Percentiles rank a stretch among this genome's conserved stretches.
Evolutionary conservation across 53 echinoderm and acorn worm species (phyloP).

Genomic region (Pentamera pediparva): DNA sequence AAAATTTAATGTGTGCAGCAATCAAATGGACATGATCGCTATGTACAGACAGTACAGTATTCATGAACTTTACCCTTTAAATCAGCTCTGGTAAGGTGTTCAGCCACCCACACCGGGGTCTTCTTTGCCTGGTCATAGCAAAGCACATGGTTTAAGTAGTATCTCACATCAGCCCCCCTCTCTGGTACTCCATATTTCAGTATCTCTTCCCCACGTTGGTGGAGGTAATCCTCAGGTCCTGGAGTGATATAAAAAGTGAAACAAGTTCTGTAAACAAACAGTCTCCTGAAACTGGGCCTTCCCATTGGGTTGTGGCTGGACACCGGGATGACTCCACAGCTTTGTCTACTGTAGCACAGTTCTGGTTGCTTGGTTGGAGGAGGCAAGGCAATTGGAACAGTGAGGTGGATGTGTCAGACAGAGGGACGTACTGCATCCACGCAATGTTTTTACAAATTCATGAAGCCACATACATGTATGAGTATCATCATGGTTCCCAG

Average conservation of each 20-base stretch:
- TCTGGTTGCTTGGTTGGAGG: no score
- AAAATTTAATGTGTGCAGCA: not conserved
- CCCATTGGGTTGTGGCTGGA: not conserved
- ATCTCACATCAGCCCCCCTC: slow-evolving; percentile 55
- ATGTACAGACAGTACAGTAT: not conserved
- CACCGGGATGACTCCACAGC: no score
- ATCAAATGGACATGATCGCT: not conserved
- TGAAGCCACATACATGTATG: no score
- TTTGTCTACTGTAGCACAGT: no score
- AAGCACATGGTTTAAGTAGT: slow-evolving; percentile 76
- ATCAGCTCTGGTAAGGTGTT: slow-evolving; percentile 67
- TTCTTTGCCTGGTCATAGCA: slow-evolving; percentile 75
- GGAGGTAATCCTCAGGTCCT: not conserved
- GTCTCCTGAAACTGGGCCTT: not conserved
- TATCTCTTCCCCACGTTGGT: slow-evolving; percentile 20
- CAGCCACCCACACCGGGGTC: slow-evolving; percentile 90
- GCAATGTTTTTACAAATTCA: no score
- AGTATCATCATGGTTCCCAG: no score
- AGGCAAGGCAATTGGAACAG: no score
- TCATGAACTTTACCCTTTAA: slow-evolving; percentile 48
- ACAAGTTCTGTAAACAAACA: not conserved
- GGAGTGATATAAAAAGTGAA: not conserved
- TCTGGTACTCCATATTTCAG: slow-evolving; percentile 87
- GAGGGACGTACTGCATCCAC: no score
- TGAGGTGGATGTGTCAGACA: no score